Evolutionary conservation across 2,888 invertebrate genomes (phyloP).

Genomic region (Hecatera dysodea): DNA sequence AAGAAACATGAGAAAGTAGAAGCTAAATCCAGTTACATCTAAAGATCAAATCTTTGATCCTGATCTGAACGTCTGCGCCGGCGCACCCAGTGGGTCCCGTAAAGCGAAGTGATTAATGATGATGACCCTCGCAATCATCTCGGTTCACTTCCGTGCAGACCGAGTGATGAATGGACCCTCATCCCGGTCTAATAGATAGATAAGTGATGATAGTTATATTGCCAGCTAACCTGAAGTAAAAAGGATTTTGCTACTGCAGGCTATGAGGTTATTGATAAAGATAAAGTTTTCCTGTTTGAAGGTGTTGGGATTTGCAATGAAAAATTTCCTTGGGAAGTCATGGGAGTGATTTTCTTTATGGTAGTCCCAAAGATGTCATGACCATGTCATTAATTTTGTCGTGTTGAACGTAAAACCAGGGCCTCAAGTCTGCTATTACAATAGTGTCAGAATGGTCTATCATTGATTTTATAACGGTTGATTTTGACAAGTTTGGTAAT

Average conservation of each 20-base stretch:
- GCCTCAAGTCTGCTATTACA: too few relatives aligned
- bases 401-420: too few relatives aligned
- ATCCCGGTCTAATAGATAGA: slow-evolving; percentile 62
- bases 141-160: slow-evolving; percentile 62
- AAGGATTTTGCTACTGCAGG: slow-evolving; percentile 49
- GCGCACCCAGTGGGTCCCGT: slow-evolving; percentile 54
- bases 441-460: too few relatives aligned
- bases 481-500: too few relatives aligned
- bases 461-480: too few relatives aligned
- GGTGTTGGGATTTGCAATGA: not conserved
- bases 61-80: slow-evolving; percentile 42
- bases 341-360: not conserved
- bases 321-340: not conserved
- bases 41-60: slow-evolving; percentile 56
- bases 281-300: not conserved
- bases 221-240: slow-evolving; percentile 34
- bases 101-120: slow-evolving; percentile 76
- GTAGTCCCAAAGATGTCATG: not conserved
- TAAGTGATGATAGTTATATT: slow-evolving; percentile 62
- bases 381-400: too few relatives aligned
- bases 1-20: slow-evolving; percentile 17
- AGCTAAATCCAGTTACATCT: slow-evolving; percentile 45
- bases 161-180: slow-evolving; percentile 62
- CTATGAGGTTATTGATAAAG: slow-evolving; percentile 1
- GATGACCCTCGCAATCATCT: slow-evolving; percentile 70